Evolutionary conservation across 2,113 vertebrate genomes (phyloP).

Genomic region (Melanocharis versteri): DNA sequence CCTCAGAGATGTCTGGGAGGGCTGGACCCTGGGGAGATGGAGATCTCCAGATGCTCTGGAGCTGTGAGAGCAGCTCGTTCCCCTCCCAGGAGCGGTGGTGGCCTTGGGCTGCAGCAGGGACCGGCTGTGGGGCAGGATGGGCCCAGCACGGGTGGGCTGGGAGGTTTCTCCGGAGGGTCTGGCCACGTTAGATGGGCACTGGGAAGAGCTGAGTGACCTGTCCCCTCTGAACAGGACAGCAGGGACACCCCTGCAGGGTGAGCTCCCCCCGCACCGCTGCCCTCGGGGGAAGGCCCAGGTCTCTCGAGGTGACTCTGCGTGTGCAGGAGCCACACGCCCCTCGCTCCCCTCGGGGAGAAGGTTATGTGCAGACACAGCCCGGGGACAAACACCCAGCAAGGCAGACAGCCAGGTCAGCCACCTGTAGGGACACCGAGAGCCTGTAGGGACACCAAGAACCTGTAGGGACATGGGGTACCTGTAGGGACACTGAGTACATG

Average conservation of each 20-base stretch:
- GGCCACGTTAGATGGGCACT: fast-evolving
- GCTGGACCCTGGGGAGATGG: not conserved
- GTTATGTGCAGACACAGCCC: not conserved
- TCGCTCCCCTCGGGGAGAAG: not conserved
- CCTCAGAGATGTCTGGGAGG: fast-evolving
- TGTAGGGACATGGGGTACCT: not conserved
- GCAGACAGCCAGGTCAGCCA: not conserved
- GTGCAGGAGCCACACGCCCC: not conserved
- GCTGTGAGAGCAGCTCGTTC: not conserved
- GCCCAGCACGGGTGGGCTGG: not conserved
- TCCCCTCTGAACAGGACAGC: not conserved
- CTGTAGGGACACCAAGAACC: not conserved
- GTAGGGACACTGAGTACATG: not conserved
- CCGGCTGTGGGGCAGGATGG: not conserved
- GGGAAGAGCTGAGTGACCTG: not conserved
- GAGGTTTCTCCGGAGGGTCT: not conserved
- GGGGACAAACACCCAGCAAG: not conserved
- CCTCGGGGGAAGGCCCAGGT: not conserved
- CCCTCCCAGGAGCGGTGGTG: not conserved
- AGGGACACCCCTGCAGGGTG: not conserved
- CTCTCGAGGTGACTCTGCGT: not conserved
- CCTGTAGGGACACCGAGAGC: not conserved
- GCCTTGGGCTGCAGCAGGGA: not conserved
- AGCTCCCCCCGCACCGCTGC: fast-evolving
- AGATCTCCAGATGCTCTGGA: not conserved